Evolutionary conservation across 2,888 invertebrate species (phyloP).

Genomic region (Pasiphila rectangulata): DNA sequence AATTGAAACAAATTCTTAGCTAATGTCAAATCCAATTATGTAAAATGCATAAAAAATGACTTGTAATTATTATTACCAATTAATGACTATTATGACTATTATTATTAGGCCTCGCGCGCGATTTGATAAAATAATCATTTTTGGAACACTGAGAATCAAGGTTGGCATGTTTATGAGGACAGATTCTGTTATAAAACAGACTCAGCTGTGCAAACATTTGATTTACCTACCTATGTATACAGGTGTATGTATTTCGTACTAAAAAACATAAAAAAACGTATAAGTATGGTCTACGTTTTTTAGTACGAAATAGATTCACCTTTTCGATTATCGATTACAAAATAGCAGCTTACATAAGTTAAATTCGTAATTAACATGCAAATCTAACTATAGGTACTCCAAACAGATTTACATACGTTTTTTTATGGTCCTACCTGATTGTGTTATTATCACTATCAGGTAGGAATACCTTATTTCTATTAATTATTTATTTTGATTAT

Average conservation of each 20-base stretch:
- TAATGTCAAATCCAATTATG: conserved; percentile 3
- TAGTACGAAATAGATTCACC: too few relatives aligned
- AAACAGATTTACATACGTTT: too few relatives aligned
- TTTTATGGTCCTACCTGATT: neutral
- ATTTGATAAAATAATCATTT: conserved; percentile 7
- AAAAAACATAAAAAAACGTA: neutral
- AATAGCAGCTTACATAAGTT: too few relatives aligned
- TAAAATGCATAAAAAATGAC: too few relatives aligned
- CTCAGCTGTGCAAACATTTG: neutral
- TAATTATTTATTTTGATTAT: too few relatives aligned
- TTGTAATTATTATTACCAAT: too few relatives aligned
- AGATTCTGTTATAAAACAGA: conserved; percentile 3
- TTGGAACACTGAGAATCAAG: conserved; percentile 1
- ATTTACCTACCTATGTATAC: too few relatives aligned
- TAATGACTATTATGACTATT: too few relatives aligned
- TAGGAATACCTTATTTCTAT: too few relatives aligned
- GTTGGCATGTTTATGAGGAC: conserved; percentile 5
- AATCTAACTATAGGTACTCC: neutral
- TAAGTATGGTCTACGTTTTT: neutral
- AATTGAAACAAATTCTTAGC: too few relatives aligned
- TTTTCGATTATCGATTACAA: too few relatives aligned
- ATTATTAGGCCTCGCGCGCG: conserved; percentile 1
- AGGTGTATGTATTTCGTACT: neutral
- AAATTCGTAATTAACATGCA: neutral
- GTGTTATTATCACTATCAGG: neutral